Evolutionary conservation across 1,140 invertebrate species (phyloP).

Genomic region (Rhyacophila brunnea): DNA sequence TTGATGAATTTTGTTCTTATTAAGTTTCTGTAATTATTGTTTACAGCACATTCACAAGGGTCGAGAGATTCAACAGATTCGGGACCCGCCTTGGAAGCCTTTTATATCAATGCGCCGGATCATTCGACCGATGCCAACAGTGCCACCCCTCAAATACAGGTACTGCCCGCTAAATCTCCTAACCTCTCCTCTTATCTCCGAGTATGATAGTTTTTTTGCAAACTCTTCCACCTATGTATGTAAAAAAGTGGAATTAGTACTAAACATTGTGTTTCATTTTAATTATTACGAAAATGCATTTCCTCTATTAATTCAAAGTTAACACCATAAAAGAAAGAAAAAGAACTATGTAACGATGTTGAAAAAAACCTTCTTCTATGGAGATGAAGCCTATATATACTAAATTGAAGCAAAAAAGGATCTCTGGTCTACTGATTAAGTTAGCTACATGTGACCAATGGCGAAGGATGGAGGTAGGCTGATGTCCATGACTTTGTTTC

Average conservation of each 20-base stretch:
- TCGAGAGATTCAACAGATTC: slow-evolving; percentile 16
- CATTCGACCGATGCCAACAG: slow-evolving; percentile 20
- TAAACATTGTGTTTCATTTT: too few species aligned
- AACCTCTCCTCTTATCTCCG: neutral
- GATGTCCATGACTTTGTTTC: too few species aligned
- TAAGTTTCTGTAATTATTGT: neutral
- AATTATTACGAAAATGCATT: neutral
- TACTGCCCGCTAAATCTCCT: too few species aligned
- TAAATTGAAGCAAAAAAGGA: too few species aligned
- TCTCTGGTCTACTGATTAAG: too few species aligned
- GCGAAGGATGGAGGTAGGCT: too few species aligned
- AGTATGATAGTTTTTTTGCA: neutral
- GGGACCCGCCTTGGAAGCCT: slow-evolving; percentile 14
- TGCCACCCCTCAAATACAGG: slow-evolving; percentile 2
- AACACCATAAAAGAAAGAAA: too few species aligned
- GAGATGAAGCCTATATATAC: too few species aligned
- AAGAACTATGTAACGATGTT: neutral
- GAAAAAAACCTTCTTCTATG: neutral
- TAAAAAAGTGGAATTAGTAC: too few species aligned
- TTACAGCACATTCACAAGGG: slow-evolving; percentile 26
- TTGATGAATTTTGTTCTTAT: too few species aligned
- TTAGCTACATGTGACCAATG: too few species aligned
- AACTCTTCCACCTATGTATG: neutral
- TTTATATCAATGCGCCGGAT: slow-evolving; percentile 28
- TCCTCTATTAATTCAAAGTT: too few species aligned